phyloP scores from a whole-genome alignment of 2,797 vertebrate genomes.

The Lateolabrax maculatus region DNA sequence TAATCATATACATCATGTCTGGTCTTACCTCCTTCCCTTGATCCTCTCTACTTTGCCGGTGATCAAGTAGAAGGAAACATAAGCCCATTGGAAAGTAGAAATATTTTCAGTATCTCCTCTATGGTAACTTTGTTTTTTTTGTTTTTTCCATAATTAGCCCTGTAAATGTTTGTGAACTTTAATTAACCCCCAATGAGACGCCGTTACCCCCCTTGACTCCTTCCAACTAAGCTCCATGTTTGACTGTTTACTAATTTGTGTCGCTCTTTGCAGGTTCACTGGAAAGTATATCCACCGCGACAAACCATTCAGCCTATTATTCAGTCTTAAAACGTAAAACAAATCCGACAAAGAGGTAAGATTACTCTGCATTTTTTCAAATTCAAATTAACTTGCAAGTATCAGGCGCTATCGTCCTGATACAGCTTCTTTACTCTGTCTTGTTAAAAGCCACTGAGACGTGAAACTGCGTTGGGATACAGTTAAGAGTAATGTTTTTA shows the following conservation, averaged over 20 bases:
- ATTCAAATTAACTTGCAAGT: background rate
- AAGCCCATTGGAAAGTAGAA: background rate
- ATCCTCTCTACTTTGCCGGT: conserved; percentile 7
- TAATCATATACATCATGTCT: background rate
- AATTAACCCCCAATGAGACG: background rate
- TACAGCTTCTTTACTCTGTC: background rate
- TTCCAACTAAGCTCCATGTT: conserved; percentile 16
- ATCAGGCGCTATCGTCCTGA: background rate
- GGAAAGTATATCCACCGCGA: background rate
- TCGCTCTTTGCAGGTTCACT: background rate
- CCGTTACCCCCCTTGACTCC: background rate
- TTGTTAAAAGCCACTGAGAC: background rate
- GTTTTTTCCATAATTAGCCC: background rate
- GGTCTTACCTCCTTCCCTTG: no score
- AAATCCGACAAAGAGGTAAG: background rate
- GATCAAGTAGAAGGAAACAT: background rate
- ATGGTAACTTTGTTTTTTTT: background rate
- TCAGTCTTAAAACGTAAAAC: conserved; percentile 4
- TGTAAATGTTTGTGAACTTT: conserved; percentile 9
- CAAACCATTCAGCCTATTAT: conserved; percentile 1
- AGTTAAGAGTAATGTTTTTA: background rate
- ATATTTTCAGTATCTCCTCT: background rate
- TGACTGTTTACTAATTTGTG: background rate
- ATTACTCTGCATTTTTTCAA: background rate
- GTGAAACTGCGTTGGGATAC: background rate